A percentile compares a stretch with the other conserved stretches of the same genome.
Conservation (phyloP, 1,140 invertebrate species). For the Xylocopa sonorina region DNA sequence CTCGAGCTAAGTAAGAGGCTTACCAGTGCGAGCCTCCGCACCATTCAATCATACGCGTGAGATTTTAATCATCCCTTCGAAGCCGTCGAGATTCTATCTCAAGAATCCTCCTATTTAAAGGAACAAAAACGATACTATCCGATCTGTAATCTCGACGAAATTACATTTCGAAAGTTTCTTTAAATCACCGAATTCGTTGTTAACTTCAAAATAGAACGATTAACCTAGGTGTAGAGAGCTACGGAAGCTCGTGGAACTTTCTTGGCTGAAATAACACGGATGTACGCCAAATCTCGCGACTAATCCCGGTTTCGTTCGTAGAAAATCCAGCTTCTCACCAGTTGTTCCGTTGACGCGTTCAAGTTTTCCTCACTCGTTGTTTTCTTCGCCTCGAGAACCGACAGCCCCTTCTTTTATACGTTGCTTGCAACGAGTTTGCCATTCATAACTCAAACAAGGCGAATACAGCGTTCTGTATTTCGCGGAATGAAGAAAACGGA, state of each 20-base stretch:
- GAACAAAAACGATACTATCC: too few relatives aligned
- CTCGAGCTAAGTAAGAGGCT: conserved; percentile 37
- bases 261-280: conserved; percentile 5
- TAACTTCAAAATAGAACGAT: neutral
- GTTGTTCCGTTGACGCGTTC: neutral
- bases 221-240: too few relatives aligned
- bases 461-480: too few relatives aligned
- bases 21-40: neutral
- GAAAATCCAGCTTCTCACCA: neutral
- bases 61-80: conserved; percentile 20
- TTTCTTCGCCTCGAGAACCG: neutral
- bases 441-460: too few relatives aligned
- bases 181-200: too few relatives aligned
- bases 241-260: conserved; percentile 5
- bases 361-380: neutral
- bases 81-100: conserved; percentile 26
- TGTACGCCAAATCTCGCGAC: neutral
- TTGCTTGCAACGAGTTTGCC: too few relatives aligned
- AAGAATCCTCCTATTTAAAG: too few relatives aligned
- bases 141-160: too few relatives aligned
- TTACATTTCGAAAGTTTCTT: too few relatives aligned
- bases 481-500: neutral
- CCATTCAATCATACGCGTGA: conserved; percentile 21
- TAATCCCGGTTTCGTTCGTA: neutral
- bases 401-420: too few relatives aligned